Base-by-base conservation (phyloP, 2,113 vertebrate genomes). In the Quiscalus mexicanus region DNA sequence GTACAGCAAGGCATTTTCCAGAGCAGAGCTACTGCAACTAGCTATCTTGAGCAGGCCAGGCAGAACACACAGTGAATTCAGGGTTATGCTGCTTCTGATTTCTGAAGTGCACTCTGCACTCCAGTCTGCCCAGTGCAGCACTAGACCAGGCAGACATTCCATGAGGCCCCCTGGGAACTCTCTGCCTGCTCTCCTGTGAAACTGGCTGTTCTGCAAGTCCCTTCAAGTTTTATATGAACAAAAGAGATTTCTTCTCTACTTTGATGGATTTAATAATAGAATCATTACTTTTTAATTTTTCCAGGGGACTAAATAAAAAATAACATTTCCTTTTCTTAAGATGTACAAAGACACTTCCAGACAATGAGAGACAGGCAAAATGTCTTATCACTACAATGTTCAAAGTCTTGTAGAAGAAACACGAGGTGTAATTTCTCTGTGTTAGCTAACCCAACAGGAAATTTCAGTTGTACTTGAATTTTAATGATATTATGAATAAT, bases 401-500 rank as follows among this genome's bases (percentile, higher is more conserved):
- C 28, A 42, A 74, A 82, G 59, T 50, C 35, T 42, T 31, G 45
- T 19, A 84, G 49, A 85, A 92, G 56, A 60, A 84, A 12, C 7
- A 44, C 9, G 15, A 35, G 24, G 14, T 58, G 13, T 28, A 53
- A 41, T 71, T 95, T 56, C 53, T 91, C 44, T 6, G 5, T 35
- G 74, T 42, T 21, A 87, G n/a, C 22, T 35, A 65, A 91, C 49
- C 39, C 0, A 0, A 82, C 10, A 50, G 67, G 53, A 92, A 93
- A 77, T 69, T 91, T 93, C 67, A 77, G 41, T 30, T 55, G 55
- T 44, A 62, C 65, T 25, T 82, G 55, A 91, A 87, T 73, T 92
- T 83, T 95, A 96, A 95, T 73, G 68, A 84, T 37, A 28, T 49
- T 75, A 64, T 83, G 16, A 94, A 97, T 90, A 94, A 95, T 92